Percentiles rank a stretch among this genome's conserved stretches.
phyloP scores from a whole-genome alignment of 2,113 vertebrate genomes.

The Trogon surrucura region DNA sequence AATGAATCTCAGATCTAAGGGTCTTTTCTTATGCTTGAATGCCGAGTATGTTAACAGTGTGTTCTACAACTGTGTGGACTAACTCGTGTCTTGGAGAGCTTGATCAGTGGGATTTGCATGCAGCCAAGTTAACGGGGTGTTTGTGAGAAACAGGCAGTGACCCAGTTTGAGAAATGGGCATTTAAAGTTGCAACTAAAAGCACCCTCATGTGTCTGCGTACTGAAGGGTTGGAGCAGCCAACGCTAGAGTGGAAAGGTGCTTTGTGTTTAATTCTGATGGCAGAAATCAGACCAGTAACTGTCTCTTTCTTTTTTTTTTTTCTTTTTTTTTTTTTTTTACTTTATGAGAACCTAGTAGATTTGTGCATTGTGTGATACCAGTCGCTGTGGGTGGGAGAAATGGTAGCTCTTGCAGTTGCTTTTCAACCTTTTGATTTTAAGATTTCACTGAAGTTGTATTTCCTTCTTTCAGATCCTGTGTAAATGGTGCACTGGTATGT shows the following conservation, averaged over 20 bases:
- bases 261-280: background rate
- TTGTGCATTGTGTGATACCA: background rate
- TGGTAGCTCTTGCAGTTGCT: background rate
- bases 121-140: background rate
- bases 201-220: background rate
- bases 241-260: background rate
- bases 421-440: background rate
- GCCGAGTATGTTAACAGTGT: background rate
- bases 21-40: background rate
- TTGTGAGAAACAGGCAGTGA: constrained; percentile 2
- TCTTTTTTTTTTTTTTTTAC: background rate
- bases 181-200: background rate
- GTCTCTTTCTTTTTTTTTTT: background rate
- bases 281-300: background rate
- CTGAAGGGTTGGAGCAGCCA: background rate
- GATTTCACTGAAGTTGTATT: background rate
- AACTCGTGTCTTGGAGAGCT: background rate
- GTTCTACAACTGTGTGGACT: background rate
- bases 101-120: background rate
- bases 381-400: background rate
- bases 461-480: constrained; percentile 86
- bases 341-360: background rate
- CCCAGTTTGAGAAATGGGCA: background rate
- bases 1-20: background rate
- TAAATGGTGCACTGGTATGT: constrained; percentile 88